A percentile compares a stretch with the other conserved stretches of the same genome.
Conservation (phyloP, 2,888 invertebrate species). For the Prosopocoilus inquinatus region DNA sequence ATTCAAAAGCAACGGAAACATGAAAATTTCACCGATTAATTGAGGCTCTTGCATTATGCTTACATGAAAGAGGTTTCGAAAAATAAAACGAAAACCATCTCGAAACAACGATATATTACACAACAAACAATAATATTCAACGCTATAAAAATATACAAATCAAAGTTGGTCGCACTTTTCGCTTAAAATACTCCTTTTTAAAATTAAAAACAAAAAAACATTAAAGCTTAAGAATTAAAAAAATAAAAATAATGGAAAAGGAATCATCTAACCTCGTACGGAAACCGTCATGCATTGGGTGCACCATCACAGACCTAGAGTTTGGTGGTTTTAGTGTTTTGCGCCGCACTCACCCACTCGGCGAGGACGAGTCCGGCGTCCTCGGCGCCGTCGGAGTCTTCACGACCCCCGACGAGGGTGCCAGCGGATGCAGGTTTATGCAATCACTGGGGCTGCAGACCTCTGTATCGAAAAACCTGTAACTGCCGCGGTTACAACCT, state of each 20-base stretch:
- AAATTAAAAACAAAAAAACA: neutral
- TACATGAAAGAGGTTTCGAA: too few species aligned
- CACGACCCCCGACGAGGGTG: slow-evolving; percentile 51
- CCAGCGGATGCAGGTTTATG: slow-evolving; percentile 39
- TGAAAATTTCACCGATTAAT: too few species aligned
- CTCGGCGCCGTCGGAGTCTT: slow-evolving; percentile 66
- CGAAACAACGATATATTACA: too few species aligned
- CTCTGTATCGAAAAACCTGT: slow-evolving; percentile 52
- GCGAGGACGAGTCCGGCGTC: slow-evolving; percentile 57
- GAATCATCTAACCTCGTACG: neutral
- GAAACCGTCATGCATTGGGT: slow-evolving; percentile 7
- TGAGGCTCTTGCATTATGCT: too few species aligned
- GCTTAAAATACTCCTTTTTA: neutral
- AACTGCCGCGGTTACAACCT: neutral
- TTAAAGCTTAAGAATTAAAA: neutral
- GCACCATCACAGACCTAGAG: slow-evolving; percentile 7
- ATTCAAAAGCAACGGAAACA: too few species aligned
- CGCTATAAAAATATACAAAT: neutral
- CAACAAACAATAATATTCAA: too few species aligned
- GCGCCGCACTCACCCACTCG: slow-evolving; percentile 47
- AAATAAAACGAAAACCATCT: too few species aligned
- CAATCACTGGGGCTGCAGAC: slow-evolving; percentile 46
- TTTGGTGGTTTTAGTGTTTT: slow-evolving; percentile 4
- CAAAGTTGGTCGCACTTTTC: neutral
- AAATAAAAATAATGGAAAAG: neutral